Evolutionary conservation across 2,888 invertebrate species (phyloP).

Genomic region (Lithophane semibrunnea): DNA sequence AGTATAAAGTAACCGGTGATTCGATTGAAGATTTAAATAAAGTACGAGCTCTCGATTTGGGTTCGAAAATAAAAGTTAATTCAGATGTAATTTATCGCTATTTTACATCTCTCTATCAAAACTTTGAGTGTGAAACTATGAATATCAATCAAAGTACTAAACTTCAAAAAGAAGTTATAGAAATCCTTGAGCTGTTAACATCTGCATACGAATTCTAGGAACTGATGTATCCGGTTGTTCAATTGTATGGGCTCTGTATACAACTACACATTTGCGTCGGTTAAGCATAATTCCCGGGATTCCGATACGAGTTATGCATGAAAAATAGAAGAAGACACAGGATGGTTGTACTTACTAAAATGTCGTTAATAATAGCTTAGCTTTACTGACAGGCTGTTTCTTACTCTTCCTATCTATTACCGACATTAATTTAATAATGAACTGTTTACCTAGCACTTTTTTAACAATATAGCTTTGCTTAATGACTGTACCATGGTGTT

Average conservation of each 20-base stretch:
- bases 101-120: slow-evolving; percentile 9
- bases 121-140: background rate
- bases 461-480: slow-evolving; percentile 30
- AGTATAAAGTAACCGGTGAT: background rate
- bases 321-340: slow-evolving; percentile 17
- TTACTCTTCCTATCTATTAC: background rate
- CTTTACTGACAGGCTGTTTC: background rate
- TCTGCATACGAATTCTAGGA: slow-evolving; percentile 46
- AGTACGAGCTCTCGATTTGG: background rate
- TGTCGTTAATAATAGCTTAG: slow-evolving; percentile 8
- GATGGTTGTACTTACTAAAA: slow-evolving; percentile 22
- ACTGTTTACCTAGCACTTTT: slow-evolving; percentile 32
- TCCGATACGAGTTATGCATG: slow-evolving; percentile 51
- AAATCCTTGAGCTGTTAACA: slow-evolving; percentile 45
- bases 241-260: slow-evolving; percentile 38
- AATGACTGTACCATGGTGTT: slow-evolving; percentile 48
- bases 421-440: slow-evolving; percentile 14
- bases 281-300: slow-evolving; percentile 54
- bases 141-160: slow-evolving; percentile 28
- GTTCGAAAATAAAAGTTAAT: slow-evolving; percentile 15
- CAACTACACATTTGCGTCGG: slow-evolving; percentile 39
- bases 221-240: slow-evolving; percentile 54
- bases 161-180: slow-evolving; percentile 23
- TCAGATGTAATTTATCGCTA: slow-evolving; percentile 19
- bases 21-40: slow-evolving; percentile 17